These are phyloP conservation scores for Crenichthys baileyi DNA, from an alignment of 2,797 vertebrate species.

Conservation along the genomic window DNA sequence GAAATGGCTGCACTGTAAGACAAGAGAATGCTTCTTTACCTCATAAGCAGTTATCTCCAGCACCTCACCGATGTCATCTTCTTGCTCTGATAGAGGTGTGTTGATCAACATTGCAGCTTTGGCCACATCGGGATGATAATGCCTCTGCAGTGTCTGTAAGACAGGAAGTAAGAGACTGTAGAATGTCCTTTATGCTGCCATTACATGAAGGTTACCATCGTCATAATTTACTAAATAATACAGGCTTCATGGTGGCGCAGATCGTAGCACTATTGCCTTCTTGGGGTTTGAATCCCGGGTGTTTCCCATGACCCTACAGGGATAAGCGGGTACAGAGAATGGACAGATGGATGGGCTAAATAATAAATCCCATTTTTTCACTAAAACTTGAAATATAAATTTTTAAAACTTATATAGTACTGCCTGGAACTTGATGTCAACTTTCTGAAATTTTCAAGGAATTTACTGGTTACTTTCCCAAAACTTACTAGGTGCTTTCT, in stretches of 20 bases:
- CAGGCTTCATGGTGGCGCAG: background rate
- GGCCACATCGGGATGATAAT: slow-evolving; percentile 93
- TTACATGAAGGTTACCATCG: background rate
- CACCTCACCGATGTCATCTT: slow-evolving; percentile 85
- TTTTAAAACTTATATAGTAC: background rate
- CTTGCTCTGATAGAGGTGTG: slow-evolving; percentile 77
- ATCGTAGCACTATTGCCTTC: background rate
- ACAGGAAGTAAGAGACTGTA: background rate
- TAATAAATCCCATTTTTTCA: background rate
- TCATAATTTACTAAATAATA: background rate
- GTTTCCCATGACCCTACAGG: background rate
- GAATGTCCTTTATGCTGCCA: background rate
- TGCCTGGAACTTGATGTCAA: background rate
- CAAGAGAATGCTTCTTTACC: slow-evolving; percentile 70
- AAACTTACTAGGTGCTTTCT: background rate
- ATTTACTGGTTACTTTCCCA: background rate
- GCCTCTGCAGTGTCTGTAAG: slow-evolving; percentile 88
- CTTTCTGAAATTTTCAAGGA: background rate
- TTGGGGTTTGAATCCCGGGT: background rate
- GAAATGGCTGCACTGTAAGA: background rate
- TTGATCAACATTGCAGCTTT: slow-evolving; percentile 86
- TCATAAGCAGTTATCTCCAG: slow-evolving; percentile 87
- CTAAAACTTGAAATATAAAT: background rate
- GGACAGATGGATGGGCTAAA: background rate
- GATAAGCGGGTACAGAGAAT: background rate